Base-by-base conservation (phyloP, 2,113 vertebrate genomes). In the Microcebus murinus region DNA sequence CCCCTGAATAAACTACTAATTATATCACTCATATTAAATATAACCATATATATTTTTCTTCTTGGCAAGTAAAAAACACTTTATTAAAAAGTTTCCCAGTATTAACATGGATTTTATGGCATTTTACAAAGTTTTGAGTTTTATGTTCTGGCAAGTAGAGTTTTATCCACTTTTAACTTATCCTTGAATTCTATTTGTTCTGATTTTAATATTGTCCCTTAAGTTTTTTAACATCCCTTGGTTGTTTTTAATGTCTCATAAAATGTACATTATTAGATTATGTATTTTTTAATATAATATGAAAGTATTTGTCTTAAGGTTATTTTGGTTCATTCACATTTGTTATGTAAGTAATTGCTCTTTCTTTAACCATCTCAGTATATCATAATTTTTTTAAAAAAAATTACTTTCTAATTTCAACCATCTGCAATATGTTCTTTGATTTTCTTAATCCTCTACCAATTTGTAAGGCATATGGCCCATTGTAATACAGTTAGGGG, bases 391-490 rank as follows among this genome's bases (percentile, higher is more conserved):
- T 23, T 48, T 48, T 3, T 23, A 21, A 55, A 45, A 45, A 55
- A 80, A 87, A 81, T 90, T 79, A 74, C 4, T 91, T 95, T 94
- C 61, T 87, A 67, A 52, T n/a, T 79, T 92, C 79, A 31, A 63
- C 39, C 31, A 81, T 52, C 73, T 92, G 42, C 52, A 82, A 85
- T 73, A 23, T 45, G 4, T 21, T 82, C 11, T 71, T 89, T 71
- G 14, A n/a, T 80, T 86, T 86, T 63, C 31, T 74, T 68, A 95
- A 91, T 87, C 36, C 29, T 82, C 63, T 68, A 55, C 42, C 87
- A 93, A 95, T 76, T 76, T 88, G 5, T 45, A 90, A 95, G 39
- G 12, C 10, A 29, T 29, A 74, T 50, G 52, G 25, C 8, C 23
- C 20, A 63, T 8, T 84, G 5, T 27, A 61, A 92, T 90, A 83